Evolutionary conservation across 2,113 vertebrate species (phyloP).

Genomic region (Apteryx mantelli): DNA sequence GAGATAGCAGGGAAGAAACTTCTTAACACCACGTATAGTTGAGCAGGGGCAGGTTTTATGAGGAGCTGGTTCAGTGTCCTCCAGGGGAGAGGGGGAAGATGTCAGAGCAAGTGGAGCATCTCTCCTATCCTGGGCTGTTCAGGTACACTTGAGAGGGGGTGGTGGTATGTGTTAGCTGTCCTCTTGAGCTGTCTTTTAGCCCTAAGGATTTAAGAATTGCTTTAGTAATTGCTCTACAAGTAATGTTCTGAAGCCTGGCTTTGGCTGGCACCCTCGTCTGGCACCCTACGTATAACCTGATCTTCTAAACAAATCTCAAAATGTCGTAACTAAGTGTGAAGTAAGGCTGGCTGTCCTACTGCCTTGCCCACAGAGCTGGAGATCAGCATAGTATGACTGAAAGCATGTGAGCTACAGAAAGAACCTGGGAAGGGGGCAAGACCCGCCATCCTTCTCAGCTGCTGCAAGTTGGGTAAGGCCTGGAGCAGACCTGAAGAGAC

Average conservation of each 20-base stretch:
- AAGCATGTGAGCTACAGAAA: neutral
- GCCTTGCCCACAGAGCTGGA: neutral
- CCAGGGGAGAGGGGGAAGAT: neutral
- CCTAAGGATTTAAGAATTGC: conserved; percentile 26
- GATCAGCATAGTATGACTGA: accelerated
- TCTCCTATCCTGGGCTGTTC: neutral
- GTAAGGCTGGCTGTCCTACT: neutral
- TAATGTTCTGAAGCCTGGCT: conserved; percentile 27
- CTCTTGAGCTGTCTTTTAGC: neutral
- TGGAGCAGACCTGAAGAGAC: neutral
- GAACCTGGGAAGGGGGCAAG: neutral
- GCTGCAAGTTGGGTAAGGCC: neutral
- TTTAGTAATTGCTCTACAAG: neutral
- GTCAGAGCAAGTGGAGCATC: neutral
- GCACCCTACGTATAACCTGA: neutral
- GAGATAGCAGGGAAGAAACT: neutral
- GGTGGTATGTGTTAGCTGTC: neutral
- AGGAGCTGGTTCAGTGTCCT: neutral
- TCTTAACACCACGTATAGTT: neutral
- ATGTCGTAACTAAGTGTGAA: neutral
- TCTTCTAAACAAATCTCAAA: conserved; percentile 29
- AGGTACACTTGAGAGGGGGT: neutral
- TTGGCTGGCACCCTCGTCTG: conserved; percentile 44
- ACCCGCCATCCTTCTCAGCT: accelerated
- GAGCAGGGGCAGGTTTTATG: neutral